phyloP scores from a whole-genome alignment of 2,888 invertebrate species.

The Platycnemis pennipes region DNA sequence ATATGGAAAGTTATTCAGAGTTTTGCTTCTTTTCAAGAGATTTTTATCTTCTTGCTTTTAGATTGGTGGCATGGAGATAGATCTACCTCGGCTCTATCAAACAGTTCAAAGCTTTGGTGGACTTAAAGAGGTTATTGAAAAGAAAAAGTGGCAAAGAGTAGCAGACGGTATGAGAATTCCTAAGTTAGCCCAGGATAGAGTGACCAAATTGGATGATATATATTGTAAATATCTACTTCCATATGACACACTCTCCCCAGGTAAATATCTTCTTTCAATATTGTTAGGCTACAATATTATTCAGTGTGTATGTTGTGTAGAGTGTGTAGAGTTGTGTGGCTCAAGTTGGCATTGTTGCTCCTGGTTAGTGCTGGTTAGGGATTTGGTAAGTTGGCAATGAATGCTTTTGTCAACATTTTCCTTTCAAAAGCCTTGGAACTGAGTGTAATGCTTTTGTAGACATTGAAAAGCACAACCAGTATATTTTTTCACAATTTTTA shows the following conservation, averaged over 20 bases:
- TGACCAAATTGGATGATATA: slow-evolving; percentile 91
- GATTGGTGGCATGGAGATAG: slow-evolving; percentile 95
- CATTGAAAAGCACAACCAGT: too few relatives aligned
- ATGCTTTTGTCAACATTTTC: too few relatives aligned
- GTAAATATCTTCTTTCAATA: slow-evolving; percentile 78
- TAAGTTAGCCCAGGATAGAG: slow-evolving; percentile 88
- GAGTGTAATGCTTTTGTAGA: too few relatives aligned
- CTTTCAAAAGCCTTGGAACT: too few relatives aligned
- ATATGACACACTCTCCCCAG: slow-evolving; percentile 90
- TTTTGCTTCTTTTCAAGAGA: slow-evolving; percentile 30
- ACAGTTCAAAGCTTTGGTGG: slow-evolving; percentile 93
- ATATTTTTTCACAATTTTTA: too few relatives aligned
- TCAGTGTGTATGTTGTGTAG: not conserved
- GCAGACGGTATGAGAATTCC: slow-evolving; percentile 94
- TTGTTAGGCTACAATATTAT: not conserved
- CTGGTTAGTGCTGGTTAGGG: too few relatives aligned
- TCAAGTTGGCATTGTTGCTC: not conserved
- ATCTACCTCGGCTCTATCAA: slow-evolving; percentile 91
- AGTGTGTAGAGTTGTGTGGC: not conserved
- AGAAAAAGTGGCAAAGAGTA: slow-evolving; percentile 93
- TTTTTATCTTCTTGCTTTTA: slow-evolving; percentile 77
- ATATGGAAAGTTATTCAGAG: too few relatives aligned
- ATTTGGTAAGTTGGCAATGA: too few relatives aligned
- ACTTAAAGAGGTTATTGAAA: slow-evolving; percentile 91
- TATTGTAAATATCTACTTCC: slow-evolving; percentile 95